These are phyloP conservation scores for Chamaetylas fuelleborni DNA, from an alignment of 2,113 vertebrate species.

Conservation along the genomic window DNA sequence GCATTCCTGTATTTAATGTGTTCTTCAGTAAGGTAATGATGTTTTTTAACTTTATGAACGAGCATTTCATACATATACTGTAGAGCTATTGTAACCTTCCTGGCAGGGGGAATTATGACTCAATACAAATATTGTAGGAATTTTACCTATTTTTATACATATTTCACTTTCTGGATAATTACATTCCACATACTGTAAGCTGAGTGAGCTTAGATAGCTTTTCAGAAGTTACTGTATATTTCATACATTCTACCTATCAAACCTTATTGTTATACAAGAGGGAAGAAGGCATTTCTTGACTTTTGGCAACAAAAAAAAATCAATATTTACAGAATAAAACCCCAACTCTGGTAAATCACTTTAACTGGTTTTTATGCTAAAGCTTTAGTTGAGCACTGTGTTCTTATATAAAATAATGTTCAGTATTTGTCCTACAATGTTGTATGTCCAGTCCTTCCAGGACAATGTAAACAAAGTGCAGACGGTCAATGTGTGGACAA, in stretches of 20 bases:
- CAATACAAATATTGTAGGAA: constrained; percentile 72
- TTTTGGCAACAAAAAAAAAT: constrained; percentile 5
- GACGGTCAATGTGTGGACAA: not conserved
- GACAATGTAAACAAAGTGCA: not conserved
- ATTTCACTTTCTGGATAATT: constrained; percentile 67
- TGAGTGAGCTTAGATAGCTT: constrained; percentile 33
- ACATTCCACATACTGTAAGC: constrained; percentile 61
- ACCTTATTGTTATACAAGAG: constrained; percentile 29
- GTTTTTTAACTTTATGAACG: constrained; percentile 72
- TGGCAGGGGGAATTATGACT: constrained; percentile 66
- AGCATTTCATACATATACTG: constrained; percentile 73
- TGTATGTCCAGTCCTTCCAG: not conserved
- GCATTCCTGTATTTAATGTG: constrained; percentile 68
- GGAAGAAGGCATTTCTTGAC: constrained; percentile 15
- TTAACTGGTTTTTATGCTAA: constrained; percentile 7
- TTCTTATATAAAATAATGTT: constrained; percentile 25
- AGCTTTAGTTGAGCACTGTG: constrained; percentile 7
- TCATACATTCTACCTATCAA: constrained; percentile 51
- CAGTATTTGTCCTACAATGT: not conserved
- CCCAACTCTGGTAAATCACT: not conserved
- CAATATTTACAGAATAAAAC: not conserved
- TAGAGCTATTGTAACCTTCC: constrained; percentile 66
- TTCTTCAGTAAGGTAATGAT: constrained; percentile 48
- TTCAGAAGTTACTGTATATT: constrained; percentile 63
- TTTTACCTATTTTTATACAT: constrained; percentile 80